Percentiles rank a stretch among this genome's conserved stretches.
Evolutionary conservation across 1,140 invertebrate species (phyloP).

Genomic region (Galendromus occidentalis): DNA sequence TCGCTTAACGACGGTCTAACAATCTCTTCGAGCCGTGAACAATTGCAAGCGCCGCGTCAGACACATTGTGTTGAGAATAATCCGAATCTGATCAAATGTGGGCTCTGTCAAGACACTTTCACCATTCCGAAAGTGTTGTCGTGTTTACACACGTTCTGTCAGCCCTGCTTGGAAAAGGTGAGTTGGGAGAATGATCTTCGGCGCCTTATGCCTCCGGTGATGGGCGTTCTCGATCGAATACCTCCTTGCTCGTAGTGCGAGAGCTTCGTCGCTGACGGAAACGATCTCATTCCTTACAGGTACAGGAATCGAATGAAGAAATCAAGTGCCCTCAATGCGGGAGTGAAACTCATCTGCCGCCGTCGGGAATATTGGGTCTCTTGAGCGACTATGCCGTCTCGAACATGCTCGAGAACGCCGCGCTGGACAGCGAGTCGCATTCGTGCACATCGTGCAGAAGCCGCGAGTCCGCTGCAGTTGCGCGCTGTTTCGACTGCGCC

Average conservation of each 20-base stretch:
- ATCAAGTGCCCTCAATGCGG: slow-evolving; percentile 59
- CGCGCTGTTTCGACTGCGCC: slow-evolving; percentile 73
- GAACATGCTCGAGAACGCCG: slow-evolving; percentile 30
- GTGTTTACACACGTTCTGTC: slow-evolving; percentile 64
- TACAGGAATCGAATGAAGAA: slow-evolving; percentile 36
- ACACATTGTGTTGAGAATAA: no score
- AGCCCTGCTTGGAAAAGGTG: slow-evolving; percentile 49
- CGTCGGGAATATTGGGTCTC: slow-evolving; percentile 36
- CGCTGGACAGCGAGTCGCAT: slow-evolving; percentile 20
- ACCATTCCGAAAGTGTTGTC: slow-evolving; percentile 46
- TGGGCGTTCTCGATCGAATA: no score
- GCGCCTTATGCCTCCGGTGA: no score
- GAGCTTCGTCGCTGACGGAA: no score
- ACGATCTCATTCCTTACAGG: no score
- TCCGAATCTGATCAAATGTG: slow-evolving; percentile 38
- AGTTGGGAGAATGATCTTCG: no score
- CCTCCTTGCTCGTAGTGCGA: no score
- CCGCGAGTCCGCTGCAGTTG: slow-evolving; percentile 60
- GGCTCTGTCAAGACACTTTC: slow-evolving; percentile 55
- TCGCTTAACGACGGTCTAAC: not conserved
- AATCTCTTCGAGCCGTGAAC: not conserved
- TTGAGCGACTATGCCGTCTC: slow-evolving; percentile 45
- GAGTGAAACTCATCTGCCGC: slow-evolving; percentile 39
- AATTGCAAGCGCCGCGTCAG: not conserved
- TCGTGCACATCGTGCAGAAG: slow-evolving; percentile 65